Evolutionary conservation across 2,797 vertebrate genomes (phyloP).

Genomic region (Eulemur rubriventer): DNA sequence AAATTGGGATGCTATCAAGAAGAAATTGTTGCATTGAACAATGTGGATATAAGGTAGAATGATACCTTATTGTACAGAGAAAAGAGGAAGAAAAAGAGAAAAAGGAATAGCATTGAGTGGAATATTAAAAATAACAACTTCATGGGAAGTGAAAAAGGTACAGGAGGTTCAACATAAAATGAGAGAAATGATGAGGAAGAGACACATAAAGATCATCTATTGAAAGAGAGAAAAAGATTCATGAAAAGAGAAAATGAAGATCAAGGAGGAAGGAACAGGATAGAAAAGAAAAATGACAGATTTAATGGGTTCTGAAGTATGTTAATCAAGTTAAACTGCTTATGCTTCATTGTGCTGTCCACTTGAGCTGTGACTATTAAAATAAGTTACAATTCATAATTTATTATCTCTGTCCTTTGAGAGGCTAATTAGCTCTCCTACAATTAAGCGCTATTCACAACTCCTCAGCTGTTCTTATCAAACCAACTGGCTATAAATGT

Average conservation of each 20-base stretch:
- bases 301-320: not conserved
- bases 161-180: not conserved
- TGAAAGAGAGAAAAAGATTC: not conserved
- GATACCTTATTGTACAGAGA: not conserved
- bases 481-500: not conserved
- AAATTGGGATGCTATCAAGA: not conserved
- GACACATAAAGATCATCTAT: not conserved
- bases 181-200: not conserved
- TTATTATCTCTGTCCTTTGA: slow-evolving; percentile 56
- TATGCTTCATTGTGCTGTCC: not conserved
- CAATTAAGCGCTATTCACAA: slow-evolving; percentile 46
- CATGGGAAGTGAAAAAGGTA: not conserved
- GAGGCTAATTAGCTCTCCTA: slow-evolving; percentile 53
- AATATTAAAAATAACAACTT: not conserved
- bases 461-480: slow-evolving; percentile 42
- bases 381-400: slow-evolving; percentile 43
- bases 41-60: not conserved
- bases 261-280: not conserved
- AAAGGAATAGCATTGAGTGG: not conserved
- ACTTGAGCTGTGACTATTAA: slow-evolving; percentile 50
- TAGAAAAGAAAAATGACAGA: not conserved
- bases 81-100: not conserved
- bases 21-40: not conserved
- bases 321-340: slow-evolving; percentile 31
- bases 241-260: not conserved